Conservation (phyloP, 2,888 invertebrate genomes). For the Poecilobothrus nobilitatus region DNA sequence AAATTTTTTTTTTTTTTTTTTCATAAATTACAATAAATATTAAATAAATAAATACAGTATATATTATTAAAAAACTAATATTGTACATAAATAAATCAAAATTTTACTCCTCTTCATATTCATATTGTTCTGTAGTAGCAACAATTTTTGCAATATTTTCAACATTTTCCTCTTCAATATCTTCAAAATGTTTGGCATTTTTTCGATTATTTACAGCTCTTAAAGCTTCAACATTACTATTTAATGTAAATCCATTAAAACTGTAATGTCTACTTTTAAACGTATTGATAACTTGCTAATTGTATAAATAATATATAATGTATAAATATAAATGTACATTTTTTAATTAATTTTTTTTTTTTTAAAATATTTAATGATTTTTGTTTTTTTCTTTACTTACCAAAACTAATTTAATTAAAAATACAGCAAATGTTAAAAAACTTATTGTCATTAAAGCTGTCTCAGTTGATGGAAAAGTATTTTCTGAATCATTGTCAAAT, state of each 20-base stretch:
- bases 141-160: conserved; percentile 17
- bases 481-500: conserved; percentile 48
- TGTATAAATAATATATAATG: not conserved
- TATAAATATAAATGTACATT: conserved; percentile 9
- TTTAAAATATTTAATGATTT: too few species aligned
- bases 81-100: not conserved
- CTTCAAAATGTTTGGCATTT: conserved; percentile 13
- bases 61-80: too few species aligned
- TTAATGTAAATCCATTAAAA: conserved; percentile 32
- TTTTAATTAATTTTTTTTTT: too few species aligned
- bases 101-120: not conserved
- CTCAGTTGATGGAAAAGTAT: conserved; percentile 64
- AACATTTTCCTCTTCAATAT: conserved; percentile 11
- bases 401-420: conserved; percentile 72
- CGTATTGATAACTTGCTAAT: conserved; percentile 57
- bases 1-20: too few species aligned
- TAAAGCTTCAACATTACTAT: conserved; percentile 26
- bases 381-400: conserved; percentile 45
- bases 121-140: not conserved
- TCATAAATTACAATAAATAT: too few species aligned
- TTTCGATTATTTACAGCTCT: conserved; percentile 21
- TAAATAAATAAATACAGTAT: too few species aligned
- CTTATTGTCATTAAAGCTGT: conserved; percentile 74
- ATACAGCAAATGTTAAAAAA: conserved; percentile 77
- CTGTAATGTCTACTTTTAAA: conserved; percentile 52